These are phyloP conservation scores for Acholoe squamosa DNA, from an alignment of 2,888 invertebrate genomes.

Conservation along the genomic window DNA sequence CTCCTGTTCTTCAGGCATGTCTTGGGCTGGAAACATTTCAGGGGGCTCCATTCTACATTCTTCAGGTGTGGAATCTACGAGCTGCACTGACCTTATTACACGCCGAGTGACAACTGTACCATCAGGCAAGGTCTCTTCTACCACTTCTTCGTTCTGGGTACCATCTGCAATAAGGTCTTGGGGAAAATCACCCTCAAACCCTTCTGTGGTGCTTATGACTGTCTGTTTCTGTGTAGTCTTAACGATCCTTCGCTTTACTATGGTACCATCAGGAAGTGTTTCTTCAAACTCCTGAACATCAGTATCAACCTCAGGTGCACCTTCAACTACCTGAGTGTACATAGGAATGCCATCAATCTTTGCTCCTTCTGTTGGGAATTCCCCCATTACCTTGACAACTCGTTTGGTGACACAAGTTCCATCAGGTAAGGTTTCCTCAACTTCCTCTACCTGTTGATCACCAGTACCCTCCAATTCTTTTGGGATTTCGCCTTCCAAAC, in stretches of 20 bases:
- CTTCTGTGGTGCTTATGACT: conserved; percentile 72
- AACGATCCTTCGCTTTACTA: conserved; percentile 73
- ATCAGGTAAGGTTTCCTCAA: conserved; percentile 75
- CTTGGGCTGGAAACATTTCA: background rate
- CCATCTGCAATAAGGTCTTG: background rate
- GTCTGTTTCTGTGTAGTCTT: conserved; percentile 75
- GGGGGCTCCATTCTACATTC: background rate
- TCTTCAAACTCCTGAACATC: conserved; percentile 71
- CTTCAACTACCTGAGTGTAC: background rate
- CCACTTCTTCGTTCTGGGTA: conserved; percentile 58
- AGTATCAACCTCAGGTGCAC: conserved; percentile 70
- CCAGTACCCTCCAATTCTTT: background rate
- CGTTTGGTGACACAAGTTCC: conserved; percentile 74
- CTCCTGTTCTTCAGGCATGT: background rate
- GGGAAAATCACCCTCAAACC: conserved; percentile 68
- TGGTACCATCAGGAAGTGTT: conserved; percentile 71
- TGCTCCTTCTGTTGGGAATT: conserved; percentile 25
- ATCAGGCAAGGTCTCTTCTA: conserved; percentile 73
- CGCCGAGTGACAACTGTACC: conserved; percentile 73
- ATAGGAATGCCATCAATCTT: conserved; percentile 55
- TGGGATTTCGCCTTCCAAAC: conserved; percentile 54
- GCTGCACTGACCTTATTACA: background rate
- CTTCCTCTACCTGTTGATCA: conserved; percentile 53
- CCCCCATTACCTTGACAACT: background rate
- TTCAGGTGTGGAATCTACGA: background rate